These are phyloP conservation scores for Orchestia grillus DNA, from an alignment of 1,140 invertebrate species.

Conservation along the genomic window DNA sequence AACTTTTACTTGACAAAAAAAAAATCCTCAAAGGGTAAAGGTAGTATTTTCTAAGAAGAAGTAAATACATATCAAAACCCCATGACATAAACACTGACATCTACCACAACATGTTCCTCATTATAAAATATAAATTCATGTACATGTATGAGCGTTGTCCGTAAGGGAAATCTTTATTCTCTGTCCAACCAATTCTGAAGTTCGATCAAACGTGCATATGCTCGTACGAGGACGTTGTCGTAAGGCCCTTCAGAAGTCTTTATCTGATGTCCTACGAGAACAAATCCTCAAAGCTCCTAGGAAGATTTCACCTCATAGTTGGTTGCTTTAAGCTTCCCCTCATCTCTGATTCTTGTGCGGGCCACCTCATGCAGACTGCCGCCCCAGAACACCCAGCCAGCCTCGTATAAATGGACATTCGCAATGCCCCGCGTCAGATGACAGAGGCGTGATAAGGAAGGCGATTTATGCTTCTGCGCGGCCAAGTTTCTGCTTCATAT, in stretches of 20 bases:
- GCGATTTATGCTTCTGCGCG: constrained; percentile 16
- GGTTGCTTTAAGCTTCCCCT: background rate
- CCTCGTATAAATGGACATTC: background rate
- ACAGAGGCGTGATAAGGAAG: constrained; percentile 18
- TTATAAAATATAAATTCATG: no score
- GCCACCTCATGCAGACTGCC: background rate
- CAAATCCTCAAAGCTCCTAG: background rate
- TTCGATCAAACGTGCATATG: background rate
- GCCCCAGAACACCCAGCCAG: background rate
- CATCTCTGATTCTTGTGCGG: background rate
- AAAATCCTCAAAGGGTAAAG: no score
- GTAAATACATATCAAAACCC: no score
- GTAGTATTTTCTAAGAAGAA: no score
- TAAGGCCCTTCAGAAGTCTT: no score
- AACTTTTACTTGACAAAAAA: no score
- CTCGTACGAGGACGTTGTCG: background rate
- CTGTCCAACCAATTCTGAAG: background rate
- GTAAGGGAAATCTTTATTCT: no score
- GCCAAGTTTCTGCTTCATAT: constrained; percentile 12
- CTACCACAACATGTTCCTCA: no score
- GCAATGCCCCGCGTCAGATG: background rate
- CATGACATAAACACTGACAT: no score
- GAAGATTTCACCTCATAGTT: background rate
- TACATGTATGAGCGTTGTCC: no score
- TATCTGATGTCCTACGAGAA: background rate